phyloP scores from a whole-genome alignment of 1,140 invertebrate genomes.

The Leptoteleia sp. region DNA sequence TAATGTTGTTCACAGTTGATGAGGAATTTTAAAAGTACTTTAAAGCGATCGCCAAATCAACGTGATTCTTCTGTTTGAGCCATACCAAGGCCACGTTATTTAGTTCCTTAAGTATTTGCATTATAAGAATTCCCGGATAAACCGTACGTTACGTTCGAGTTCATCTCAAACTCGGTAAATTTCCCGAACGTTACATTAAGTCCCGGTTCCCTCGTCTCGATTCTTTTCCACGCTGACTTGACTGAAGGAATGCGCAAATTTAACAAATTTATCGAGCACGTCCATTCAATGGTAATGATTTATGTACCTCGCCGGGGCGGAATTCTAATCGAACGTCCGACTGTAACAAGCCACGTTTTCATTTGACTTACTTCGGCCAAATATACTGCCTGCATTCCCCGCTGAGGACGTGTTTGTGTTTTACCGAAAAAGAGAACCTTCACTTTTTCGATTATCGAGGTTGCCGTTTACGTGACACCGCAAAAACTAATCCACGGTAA shows the following conservation, averaged over 20 bases:
- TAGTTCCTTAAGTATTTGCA: neutral
- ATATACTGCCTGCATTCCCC: neutral
- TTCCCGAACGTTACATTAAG: slow-evolving; percentile 32
- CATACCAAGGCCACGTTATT: too few relatives aligned
- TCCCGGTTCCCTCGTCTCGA: slow-evolving; percentile 19
- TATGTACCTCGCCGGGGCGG: slow-evolving; percentile 24
- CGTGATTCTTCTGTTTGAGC: too few relatives aligned
- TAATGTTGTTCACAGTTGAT: too few relatives aligned
- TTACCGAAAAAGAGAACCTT: neutral
- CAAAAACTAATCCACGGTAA: too few relatives aligned
- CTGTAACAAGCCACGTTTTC: slow-evolving; percentile 41
- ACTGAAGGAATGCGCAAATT: slow-evolving; percentile 50
- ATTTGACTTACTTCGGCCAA: slow-evolving; percentile 32
- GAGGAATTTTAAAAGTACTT: too few relatives aligned
- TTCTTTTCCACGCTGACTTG: slow-evolving; percentile 1
- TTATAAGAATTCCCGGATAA: slow-evolving; percentile 14
- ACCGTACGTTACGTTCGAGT: slow-evolving; percentile 49
- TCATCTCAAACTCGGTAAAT: slow-evolving; percentile 56
- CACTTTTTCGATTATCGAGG: too few relatives aligned
- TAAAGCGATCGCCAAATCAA: too few relatives aligned
- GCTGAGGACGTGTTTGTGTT: neutral
- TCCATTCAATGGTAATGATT: slow-evolving; percentile 55
- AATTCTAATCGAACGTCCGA: slow-evolving; percentile 54
- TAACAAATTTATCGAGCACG: slow-evolving; percentile 62
- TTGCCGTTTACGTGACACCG: too few relatives aligned